These are phyloP conservation scores for Notospermus geniculatus DNA, from an alignment of 1,140 invertebrate species.

Conservation along the genomic window DNA sequence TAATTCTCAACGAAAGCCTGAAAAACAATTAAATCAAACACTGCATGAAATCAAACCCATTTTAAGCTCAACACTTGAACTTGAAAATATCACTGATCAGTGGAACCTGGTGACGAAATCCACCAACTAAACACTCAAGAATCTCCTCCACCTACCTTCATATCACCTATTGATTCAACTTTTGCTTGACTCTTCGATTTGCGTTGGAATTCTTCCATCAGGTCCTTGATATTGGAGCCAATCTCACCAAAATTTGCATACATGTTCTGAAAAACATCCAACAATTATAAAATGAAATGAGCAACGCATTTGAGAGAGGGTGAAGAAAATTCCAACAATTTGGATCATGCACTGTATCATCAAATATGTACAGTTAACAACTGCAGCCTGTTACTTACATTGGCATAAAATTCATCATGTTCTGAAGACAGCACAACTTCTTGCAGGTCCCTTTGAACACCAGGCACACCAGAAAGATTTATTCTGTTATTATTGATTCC, in stretches of 20 bases:
- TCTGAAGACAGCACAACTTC: slow-evolving; percentile 86
- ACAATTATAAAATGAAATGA: slow-evolving; percentile 12
- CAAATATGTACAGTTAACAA: background rate
- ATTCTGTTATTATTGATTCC: slow-evolving; percentile 94
- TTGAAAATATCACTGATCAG: too few relatives aligned
- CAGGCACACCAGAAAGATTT: slow-evolving; percentile 73
- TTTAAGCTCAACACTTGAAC: background rate
- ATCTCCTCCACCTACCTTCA: slow-evolving; percentile 76
- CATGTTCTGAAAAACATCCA: slow-evolving; percentile 71
- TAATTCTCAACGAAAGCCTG: slow-evolving; percentile 94
- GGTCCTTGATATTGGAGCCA: slow-evolving; percentile 90
- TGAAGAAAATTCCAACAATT: too few relatives aligned
- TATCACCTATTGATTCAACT: slow-evolving; percentile 96
- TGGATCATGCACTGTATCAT: too few relatives aligned
- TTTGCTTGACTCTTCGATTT: slow-evolving; percentile 92
- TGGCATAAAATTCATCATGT: slow-evolving; percentile 96
- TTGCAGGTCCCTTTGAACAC: slow-evolving; percentile 75
- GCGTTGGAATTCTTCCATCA: slow-evolving; percentile 97
- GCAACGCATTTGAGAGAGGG: too few relatives aligned
- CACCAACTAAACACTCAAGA: too few relatives aligned
- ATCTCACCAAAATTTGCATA: slow-evolving; percentile 98
- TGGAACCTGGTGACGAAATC: too few relatives aligned
- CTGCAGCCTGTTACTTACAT: slow-evolving; percentile 58
- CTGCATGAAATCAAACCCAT: background rate
- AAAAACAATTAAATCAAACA: slow-evolving; percentile 14